Base-by-base conservation (phyloP, 2,797 vertebrate species). In the Buphagus erythrorhynchus region DNA sequence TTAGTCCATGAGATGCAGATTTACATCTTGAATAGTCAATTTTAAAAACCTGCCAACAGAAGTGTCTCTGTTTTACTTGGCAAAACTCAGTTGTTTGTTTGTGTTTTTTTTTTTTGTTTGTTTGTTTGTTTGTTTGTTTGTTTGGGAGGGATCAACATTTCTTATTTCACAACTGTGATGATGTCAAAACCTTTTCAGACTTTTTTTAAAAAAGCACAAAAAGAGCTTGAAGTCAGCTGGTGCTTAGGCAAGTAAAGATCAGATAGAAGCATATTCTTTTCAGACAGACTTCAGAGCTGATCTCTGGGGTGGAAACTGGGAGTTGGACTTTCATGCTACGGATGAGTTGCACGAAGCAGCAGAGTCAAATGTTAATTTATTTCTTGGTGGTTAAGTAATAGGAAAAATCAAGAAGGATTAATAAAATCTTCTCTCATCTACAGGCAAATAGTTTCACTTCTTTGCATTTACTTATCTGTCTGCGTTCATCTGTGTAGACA, bases 371-470 rank as follows among this genome's bases (percentile, higher is more conserved):
- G 62, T 87, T 91, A 87, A 91, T 95, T 93, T 93, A 45, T 67
- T 43, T 94, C 72, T 86, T 10, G 0, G 61, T 62, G 31, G 87
- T 83, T 90, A 92, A 95, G 68, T 91, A 92, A 66, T 51, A 86
- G 48, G 66, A 90, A 86, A 93, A 94, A 83, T 90, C 67, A 93
- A 66, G 85, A 54, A 68, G 63, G 76, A 66, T 73, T 58, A 93
- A 78, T 75, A 88, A 86, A 85, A 75, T 63, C 61, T 87, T 94
- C 62, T 94, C 62, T 91, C 55, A 83, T 95, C 59, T 91, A 87
- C 71, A 88, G 82, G 94, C 90, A 92, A 89, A 92, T 91, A 78
- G 87, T 95, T 86, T 62, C 65, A 68, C 46, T 81, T 72, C 75
- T 91, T 91, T 90, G 65, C 76, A 73, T 96, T 93, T 86, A 72